Base-by-base conservation (phyloP, 2,888 invertebrate species). In the Trachelus stipa region DNA sequence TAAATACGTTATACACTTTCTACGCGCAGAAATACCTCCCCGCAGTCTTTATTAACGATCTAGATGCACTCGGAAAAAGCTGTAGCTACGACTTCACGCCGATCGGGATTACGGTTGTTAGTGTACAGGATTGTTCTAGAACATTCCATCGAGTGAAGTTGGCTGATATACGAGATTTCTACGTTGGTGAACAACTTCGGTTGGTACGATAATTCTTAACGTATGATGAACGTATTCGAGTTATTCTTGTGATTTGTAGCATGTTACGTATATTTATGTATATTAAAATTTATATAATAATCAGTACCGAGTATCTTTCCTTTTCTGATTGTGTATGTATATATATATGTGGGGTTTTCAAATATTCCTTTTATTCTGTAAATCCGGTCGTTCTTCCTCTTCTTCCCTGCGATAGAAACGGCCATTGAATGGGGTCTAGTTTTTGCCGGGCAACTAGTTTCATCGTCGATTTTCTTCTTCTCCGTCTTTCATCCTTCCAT, bases 401-500 rank as follows among this genome's bases (percentile, higher is more conserved):
- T 69, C 69, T 30, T 31, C 69, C 40, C 69, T 30, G 69, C 9
- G 3, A 71, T 83, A 84, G 83, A 83, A 85, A 86, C 87, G 82
- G 85, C 84, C 86, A 87, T 88, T 88, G 87, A 88, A 87, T 88
- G 85, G 88, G 84, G 83, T 87, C 88, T 87, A 88, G 87, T 88
- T 88, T 88, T 88, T 88, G 87, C 84, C 77, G 79, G 73, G 79
- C 85, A 85, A 87, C 88, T 88, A 87, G 88, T 88, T 88, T 87
- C 82, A 84, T 82, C 82, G 83, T 79, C 79, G 82, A 83, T 85
- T 87, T 88, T 87, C 87, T 86, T 88, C 56, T 23, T 56, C 56
- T 56, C 56, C 9, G 23, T 56, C 23, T 23, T 56, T 9, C 56
- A 2, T 56, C 56, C 56, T 23, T 56, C 56, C 56, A 0, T 56